phyloP scores from a whole-genome alignment of 2,888 invertebrate species.

The Smittia aterrima region DNA sequence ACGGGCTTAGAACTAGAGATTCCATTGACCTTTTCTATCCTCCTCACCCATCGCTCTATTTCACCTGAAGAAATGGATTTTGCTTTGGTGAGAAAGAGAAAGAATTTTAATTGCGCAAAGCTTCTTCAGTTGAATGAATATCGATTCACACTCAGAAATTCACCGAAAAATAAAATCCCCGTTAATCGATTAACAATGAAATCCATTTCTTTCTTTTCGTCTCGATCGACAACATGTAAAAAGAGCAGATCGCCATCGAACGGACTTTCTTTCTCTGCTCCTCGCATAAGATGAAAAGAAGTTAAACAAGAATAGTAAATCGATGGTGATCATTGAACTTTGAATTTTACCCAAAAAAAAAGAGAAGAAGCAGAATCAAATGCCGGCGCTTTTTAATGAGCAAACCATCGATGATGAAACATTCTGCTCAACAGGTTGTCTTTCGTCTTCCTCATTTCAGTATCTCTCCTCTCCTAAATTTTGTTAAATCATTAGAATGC shows the following conservation, averaged over 20 bases:
- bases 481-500: no score
- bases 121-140: conserved; percentile 26
- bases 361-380: background rate
- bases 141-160: background rate
- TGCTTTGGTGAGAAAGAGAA: background rate
- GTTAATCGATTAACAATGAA: conserved; percentile 38
- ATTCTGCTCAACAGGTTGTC: conserved; percentile 31
- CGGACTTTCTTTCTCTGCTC: background rate
- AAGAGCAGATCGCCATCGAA: background rate
- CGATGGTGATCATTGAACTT: conserved; percentile 39
- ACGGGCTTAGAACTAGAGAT: background rate
- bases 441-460: conserved; percentile 30
- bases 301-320: no score
- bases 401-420: conserved; percentile 20
- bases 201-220: conserved; percentile 8
- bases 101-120: conserved; percentile 29
- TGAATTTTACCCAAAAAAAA: conserved; percentile 10
- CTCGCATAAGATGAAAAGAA: background rate
- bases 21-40: background rate
- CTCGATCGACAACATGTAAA: background rate
- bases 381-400: conserved; percentile 10
- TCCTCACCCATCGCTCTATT: background rate
- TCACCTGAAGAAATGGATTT: background rate
- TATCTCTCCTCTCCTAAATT: no score
- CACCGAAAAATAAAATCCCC: background rate